A percentile compares a stretch with the other conserved stretches of the same genome.
These are phyloP conservation scores for Rostratula benghalensis DNA, from an alignment of 2,113 vertebrate genomes.

Conservation along the genomic window DNA sequence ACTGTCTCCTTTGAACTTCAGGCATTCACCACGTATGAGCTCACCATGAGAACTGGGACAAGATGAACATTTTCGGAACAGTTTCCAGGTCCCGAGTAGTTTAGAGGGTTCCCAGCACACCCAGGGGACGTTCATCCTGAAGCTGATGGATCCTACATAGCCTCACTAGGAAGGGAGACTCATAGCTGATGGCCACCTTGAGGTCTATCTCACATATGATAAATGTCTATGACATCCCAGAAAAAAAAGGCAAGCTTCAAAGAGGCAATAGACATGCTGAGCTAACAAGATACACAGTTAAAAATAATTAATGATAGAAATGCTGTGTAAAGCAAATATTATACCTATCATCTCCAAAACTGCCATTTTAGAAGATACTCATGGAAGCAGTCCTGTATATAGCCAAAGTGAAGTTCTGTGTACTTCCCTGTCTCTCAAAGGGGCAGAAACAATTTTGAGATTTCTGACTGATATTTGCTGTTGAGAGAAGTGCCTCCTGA, in stretches of 20 bases:
- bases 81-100: neutral
- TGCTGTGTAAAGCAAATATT: neutral
- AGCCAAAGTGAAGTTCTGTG: neutral
- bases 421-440: neutral
- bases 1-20: neutral
- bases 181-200: neutral
- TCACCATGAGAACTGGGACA: neutral
- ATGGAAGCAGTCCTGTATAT: neutral
- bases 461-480: neutral
- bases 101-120: neutral
- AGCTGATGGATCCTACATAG: neutral
- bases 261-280: neutral
- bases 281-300: neutral
- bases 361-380: neutral
- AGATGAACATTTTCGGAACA: neutral
- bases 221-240: neutral
- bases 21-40: neutral
- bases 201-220: neutral
- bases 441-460: neutral
- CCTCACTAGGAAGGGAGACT: neutral
- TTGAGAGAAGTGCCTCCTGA: neutral
- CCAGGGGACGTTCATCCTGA: neutral
- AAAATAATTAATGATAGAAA: conserved; percentile 11
- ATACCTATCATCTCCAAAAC: neutral
- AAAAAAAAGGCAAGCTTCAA: neutral